phyloP scores from a whole-genome alignment of 2,797 vertebrate species.

The Catostomus latipinnis region DNA sequence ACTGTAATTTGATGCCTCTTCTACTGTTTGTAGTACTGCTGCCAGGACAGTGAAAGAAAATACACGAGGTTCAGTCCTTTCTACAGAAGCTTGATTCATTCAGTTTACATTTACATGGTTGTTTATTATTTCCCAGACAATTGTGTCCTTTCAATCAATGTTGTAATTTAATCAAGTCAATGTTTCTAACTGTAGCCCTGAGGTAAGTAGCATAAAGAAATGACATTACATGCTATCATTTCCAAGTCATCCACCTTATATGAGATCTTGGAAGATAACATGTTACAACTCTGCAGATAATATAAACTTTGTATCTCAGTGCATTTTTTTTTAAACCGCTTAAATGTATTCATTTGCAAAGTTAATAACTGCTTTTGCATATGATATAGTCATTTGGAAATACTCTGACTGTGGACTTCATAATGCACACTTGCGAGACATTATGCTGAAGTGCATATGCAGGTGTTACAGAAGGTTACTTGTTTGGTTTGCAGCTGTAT shows the following conservation, averaged over 20 bases:
- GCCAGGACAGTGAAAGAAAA: background rate
- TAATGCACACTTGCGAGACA: slow-evolving; percentile 12
- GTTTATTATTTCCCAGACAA: slow-evolving; percentile 7
- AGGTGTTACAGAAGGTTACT: slow-evolving; percentile 65
- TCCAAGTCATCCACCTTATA: background rate
- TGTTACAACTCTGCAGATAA: background rate
- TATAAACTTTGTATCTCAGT: background rate
- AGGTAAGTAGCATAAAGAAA: slow-evolving; percentile 34
- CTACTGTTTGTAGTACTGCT: background rate
- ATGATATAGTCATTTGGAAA: background rate
- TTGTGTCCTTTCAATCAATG: background rate
- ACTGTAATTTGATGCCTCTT: too few species aligned
- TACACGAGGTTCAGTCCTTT: slow-evolving; percentile 51
- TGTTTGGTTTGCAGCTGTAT: slow-evolving; percentile 34
- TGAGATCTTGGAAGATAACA: background rate
- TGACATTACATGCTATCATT: background rate
- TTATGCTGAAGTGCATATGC: slow-evolving; percentile 71
- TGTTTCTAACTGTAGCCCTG: background rate
- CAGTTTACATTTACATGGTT: slow-evolving; percentile 58
- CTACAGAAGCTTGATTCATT: slow-evolving; percentile 80
- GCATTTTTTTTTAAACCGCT: slow-evolving; percentile 9
- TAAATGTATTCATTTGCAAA: slow-evolving; percentile 10
- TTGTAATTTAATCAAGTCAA: background rate
- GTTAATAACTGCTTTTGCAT: slow-evolving; percentile 12
- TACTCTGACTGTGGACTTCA: background rate